Conservation (phyloP, 2,888 invertebrate genomes). For the Nemoura dubitans region DNA sequence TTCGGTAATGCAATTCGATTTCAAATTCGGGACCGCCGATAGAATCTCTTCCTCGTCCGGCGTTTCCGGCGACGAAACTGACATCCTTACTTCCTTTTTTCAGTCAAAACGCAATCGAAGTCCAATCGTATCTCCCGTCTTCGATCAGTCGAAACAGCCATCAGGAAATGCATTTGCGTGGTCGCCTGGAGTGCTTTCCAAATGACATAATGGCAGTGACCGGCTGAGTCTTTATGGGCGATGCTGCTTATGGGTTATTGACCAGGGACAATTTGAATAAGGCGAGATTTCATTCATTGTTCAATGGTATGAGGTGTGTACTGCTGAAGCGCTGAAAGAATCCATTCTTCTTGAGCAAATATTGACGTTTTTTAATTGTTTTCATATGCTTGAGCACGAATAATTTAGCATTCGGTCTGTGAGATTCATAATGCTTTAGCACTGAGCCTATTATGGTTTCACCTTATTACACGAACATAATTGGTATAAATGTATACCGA, state of each 20-base stretch:
- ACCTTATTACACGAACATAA: no score
- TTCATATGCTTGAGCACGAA: not conserved
- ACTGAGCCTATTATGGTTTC: no score
- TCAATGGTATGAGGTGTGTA: not conserved
- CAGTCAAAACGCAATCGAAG: not conserved
- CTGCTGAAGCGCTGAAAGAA: not conserved
- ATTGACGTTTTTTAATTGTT: not conserved
- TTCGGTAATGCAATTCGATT: constrained; percentile 3
- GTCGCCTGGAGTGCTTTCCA: not conserved
- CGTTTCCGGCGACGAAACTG: not conserved
- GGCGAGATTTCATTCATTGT: not conserved
- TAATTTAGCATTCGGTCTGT: no score
- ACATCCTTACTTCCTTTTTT: constrained; percentile 14
- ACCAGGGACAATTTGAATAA: not conserved
- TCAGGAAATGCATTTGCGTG: not conserved
- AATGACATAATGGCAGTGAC: not conserved
- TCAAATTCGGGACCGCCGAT: not conserved
- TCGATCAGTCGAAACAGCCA: not conserved
- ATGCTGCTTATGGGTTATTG: not conserved
- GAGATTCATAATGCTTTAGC: no score
- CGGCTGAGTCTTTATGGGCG: not conserved
- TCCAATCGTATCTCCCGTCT: not conserved
- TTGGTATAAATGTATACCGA: no score
- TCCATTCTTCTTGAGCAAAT: not conserved
- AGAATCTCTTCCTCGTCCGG: not conserved